Base-by-base conservation (phyloP, 2,113 vertebrate genomes). In the Nothoprocta pentlandii region DNA sequence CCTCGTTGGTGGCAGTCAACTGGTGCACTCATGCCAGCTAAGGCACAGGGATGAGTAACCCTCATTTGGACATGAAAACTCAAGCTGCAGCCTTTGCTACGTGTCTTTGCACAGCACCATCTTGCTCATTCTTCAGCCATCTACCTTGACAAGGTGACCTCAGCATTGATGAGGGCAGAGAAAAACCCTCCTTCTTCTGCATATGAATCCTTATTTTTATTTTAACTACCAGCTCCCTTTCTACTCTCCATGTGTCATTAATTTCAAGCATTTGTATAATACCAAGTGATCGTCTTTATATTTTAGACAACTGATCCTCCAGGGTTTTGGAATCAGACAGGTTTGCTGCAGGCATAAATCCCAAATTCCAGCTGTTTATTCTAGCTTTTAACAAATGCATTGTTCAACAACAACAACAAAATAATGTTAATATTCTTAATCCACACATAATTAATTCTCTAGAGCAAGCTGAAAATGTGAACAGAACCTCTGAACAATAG, bases 1-100 rank as follows among this genome's bases (percentile, higher is more conserved):
- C 88, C 59, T 62, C 84, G 59, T 51, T 67, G 78, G 84, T 90
- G 88, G 67, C 88, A 85, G 67, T 79, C 85, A 90, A 90, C 79
- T 73, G 80, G 74, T 67, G 85, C 70, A 73, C 51, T 73, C 75
- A 85, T 73, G 88, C 74, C 80, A 90, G 67, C 61, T 75, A 79
- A 26, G 67, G 58, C 74, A 79, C 25, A 12, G 30, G 64, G 80
- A 53, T 53, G 68, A 53, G 47, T 25, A 51, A 26, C 39, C 34
- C 34, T 71, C 69, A 71, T 49, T 25, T 53, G 69, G 34, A 10
- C 25, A 79, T 90, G 66, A 73, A 41, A 90, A 90, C 66, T 71
- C 84, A 68, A 70, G 78, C 79, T 85, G 41, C 66, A 79, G 66
- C 56, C 59, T 73, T 79, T 73, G 80, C 74, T 90, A 36, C 47